Percentiles rank a stretch among this genome's conserved stretches.
Conservation (phyloP, 2,113 vertebrate genomes). For the Lepus europaeus region DNA sequence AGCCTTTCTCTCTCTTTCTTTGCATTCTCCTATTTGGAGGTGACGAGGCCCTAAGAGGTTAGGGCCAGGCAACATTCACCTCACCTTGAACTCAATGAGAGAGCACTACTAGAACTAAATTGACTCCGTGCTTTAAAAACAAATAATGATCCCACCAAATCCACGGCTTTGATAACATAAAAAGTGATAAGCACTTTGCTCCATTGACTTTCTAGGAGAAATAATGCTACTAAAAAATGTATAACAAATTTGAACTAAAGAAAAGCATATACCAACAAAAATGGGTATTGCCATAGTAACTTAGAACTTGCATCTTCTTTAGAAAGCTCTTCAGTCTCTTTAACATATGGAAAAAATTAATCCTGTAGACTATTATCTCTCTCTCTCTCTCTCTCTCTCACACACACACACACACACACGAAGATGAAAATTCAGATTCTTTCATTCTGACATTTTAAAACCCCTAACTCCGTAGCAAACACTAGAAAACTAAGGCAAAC, state of each 20-base stretch:
- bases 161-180: background rate
- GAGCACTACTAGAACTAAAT: background rate
- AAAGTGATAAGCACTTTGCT: background rate
- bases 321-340: background rate
- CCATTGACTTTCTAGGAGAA: background rate
- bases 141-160: background rate
- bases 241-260: background rate
- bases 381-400: background rate
- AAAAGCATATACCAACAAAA: background rate
- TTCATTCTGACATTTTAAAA: background rate
- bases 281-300: background rate
- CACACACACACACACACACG: background rate
- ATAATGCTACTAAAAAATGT: background rate
- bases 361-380: background rate
- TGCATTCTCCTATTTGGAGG: background rate
- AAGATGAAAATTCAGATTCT: background rate
- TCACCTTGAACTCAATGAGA: background rate
- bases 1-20: background rate
- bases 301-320: conserved; percentile 20
- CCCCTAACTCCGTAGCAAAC: background rate
- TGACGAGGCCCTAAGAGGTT: background rate
- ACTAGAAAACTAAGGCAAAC: conserved; percentile 6
- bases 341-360: background rate
- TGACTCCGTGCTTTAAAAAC: background rate
- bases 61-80: background rate